Evolutionary conservation across 2,113 vertebrate genomes (phyloP).

Genomic region (Malaclemys terrapin): DNA sequence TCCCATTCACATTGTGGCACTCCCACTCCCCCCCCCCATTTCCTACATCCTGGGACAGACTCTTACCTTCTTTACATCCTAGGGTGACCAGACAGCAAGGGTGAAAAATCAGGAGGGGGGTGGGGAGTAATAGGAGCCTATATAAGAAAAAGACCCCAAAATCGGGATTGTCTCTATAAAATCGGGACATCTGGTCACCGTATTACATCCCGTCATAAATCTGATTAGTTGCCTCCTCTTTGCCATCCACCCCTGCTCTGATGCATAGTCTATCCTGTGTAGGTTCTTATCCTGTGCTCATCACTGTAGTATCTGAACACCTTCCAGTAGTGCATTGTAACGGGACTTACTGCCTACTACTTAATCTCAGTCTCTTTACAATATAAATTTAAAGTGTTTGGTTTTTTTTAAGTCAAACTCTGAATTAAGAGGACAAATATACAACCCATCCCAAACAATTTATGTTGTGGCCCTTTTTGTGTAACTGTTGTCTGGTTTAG

Average conservation of each 20-base stretch:
- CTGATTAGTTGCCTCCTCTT: not conserved
- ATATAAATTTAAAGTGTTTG: not conserved
- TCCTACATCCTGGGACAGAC: no score
- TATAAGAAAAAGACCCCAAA: no score
- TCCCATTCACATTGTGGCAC: no score
- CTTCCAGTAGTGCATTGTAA: not conserved
- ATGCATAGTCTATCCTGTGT: not conserved
- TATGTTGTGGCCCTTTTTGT: not conserved
- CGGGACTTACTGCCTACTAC: accelerated
- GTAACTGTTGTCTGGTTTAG: not conserved
- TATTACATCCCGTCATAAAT: no score
- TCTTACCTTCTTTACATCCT: no score
- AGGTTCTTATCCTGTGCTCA: not conserved
- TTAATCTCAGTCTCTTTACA: not conserved
- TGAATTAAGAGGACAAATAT: not conserved
- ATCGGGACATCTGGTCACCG: no score
- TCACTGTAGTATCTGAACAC: not conserved
- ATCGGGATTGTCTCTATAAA: no score
- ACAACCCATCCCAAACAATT: not conserved
- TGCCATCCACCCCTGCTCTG: not conserved
- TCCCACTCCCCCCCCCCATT: no score
- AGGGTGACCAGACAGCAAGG: no score
- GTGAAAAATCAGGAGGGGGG: no score
- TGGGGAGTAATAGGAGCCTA: no score
- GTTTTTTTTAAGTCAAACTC: not conserved